These are phyloP conservation scores for Drosophila leontia DNA, from an alignment of 1,140 invertebrate species.

Conservation along the genomic window DNA sequence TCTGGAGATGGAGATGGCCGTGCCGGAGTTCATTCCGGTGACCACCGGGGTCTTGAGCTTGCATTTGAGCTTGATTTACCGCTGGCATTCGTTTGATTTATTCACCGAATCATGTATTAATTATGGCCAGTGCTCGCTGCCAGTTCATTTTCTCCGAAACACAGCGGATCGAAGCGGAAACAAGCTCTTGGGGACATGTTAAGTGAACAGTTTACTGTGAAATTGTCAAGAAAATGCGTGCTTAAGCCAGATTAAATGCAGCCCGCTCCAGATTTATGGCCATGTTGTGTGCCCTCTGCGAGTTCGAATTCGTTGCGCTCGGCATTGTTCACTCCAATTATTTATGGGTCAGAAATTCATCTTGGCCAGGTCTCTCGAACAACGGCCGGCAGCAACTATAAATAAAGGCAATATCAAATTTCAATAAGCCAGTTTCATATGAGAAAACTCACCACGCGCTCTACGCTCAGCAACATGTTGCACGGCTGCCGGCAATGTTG, in stretches of 20 bases:
- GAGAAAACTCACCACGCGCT: constrained; percentile 17
- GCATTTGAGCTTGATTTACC: constrained; percentile 70
- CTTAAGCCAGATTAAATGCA: constrained; percentile 81
- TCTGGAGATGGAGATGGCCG: constrained; percentile 1
- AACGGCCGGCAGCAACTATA: constrained; percentile 11
- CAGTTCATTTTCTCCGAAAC: constrained; percentile 39
- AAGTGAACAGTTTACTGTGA: constrained; percentile 71
- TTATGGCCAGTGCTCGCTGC: constrained; percentile 55
- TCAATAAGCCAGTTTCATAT: constrained; percentile 18
- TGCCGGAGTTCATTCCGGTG: constrained; percentile 1
- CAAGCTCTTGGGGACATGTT: constrained; percentile 52
- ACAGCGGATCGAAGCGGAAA: constrained; percentile 16
- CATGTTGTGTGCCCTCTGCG: constrained; percentile 22
- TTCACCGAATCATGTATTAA: constrained; percentile 70
- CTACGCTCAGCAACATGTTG: constrained; percentile 30
- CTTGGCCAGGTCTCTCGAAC: constrained; percentile 49
- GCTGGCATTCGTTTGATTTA: constrained; percentile 72
- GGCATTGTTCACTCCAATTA: constrained; percentile 74
- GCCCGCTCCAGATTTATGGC: constrained; percentile 65
- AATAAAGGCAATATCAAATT: constrained; percentile 28
- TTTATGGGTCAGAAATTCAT: constrained; percentile 73
- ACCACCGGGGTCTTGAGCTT: constrained; percentile 8
- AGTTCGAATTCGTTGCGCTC: constrained; percentile 54
- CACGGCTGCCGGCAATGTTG: background rate
- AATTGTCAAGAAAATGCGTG: constrained; percentile 82